Evolutionary conservation across 2,797 vertebrate species (phyloP), one percentile per base, ranked within the genome.

Genomic region (Hypotaenidia okinawae): DNA sequence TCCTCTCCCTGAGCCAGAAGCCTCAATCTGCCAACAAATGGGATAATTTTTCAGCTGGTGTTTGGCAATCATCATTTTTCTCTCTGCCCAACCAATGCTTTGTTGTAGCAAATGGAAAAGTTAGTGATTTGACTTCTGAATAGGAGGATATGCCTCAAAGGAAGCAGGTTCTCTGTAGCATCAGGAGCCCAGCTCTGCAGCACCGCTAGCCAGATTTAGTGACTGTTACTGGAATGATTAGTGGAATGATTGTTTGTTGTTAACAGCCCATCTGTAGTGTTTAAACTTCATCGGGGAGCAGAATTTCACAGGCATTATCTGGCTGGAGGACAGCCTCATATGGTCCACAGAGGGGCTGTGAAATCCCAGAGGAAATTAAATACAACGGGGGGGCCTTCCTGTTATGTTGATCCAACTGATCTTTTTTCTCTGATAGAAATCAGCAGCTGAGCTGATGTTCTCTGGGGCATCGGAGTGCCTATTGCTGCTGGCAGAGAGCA

Each of bases 311-410:
- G 91, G 72, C 93, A 81, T 93, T 94, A 83, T 94, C 89, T 97
- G 94, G 90, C 90, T 92, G 82, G 80, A 88, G 93, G 75, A 90
- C 83, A 92, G 73, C 80, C 72, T 97, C 95, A 95, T 95, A 92
- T 94, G 90, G 90, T 91, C 92, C 75, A 79, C 93, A 95, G 93
- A 97, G 90, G 83, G 90, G 66, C 89, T 91, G 87, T 95, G 93
- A 94, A 97, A 96, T 93, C 91, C 95, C 95, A 90, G 75, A 95
- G 94, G 95, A 97, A 96, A 97, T 96, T 72, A 97, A 96, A 96
- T 96, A 97, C 95, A 91, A 86, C 94, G 93, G 92, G 93, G 37
- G 69, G 92, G 92, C 58, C 92, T 97, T 96, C 89, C 93, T 96
- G 92, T 97, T 94, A 90, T 96, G 91, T 94, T 87, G 70, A 83